Base-by-base conservation (phyloP, 1,140 invertebrate species). In the Megalonaias nervosa region DNA sequence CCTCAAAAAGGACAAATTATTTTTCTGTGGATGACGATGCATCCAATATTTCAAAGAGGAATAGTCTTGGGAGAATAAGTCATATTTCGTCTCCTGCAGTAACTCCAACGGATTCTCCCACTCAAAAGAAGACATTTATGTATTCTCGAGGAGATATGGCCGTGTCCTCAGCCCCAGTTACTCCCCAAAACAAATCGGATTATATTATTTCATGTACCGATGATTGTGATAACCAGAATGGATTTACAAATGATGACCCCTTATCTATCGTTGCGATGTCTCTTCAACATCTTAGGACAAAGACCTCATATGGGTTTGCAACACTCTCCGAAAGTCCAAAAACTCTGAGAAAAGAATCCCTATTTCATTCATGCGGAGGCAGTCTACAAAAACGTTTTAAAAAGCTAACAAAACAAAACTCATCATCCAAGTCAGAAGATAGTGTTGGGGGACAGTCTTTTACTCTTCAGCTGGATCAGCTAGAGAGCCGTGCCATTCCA, bases 301-400 rank as follows among this genome's bases (percentile, higher is more conserved):
- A 85, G 59, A 85, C 84, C 5, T 81, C 83, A 17, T 85, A 71
- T 62, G 85, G 85, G 15, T 87, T 86, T 66, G 82, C 84, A 15
- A 88, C 86, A 0, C 68, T 88, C 15, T 72, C 79, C 56, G 83
- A 89, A 74, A 81, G 68, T 75, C 86, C 87, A 9, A 82, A 87
- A 68, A 86, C 83, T 15, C 59, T 83, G 19, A 48, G 87, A 56
- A 85, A 85, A 66, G 86, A 89, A 66, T 86, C 84, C 1, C 75
- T 87, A 21, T 86, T 83, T 65, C 84, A 86, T 65, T 59, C 56
- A 2, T 77, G 66, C 12, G 77, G 70, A n/a, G 82, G 79, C 19
- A 67, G 58, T 23, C 26, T 78, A 23, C 67, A 73, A n/a, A 38
- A 60, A 68, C 13, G 38, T 26, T 72, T 60, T 14, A 13, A 21